Conservation (phyloP, 2,888 invertebrate genomes). For the Rotaria sp. region DNA sequence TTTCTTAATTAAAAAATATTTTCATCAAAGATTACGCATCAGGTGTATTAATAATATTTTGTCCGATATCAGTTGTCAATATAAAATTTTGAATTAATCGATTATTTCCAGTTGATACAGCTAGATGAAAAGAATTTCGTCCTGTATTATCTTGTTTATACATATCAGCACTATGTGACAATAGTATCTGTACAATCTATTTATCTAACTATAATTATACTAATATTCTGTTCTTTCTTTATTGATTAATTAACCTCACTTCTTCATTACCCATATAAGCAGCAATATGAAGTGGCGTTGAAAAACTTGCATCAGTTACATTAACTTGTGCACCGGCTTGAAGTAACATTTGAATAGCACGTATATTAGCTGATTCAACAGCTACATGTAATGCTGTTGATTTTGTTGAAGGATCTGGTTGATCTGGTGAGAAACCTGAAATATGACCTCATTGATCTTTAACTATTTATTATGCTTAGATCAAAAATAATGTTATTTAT, state of each 20-base stretch:
- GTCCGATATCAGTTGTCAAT: background rate
- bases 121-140: conserved; percentile 24
- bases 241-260: background rate
- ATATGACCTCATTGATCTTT: background rate
- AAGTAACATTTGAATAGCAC: background rate
- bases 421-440: conserved; percentile 16
- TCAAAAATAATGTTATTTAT: background rate
- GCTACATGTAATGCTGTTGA: background rate
- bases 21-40: background rate
- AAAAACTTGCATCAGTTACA: background rate
- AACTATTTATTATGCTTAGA: conserved; percentile 1
- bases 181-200: background rate
- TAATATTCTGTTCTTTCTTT: background rate
- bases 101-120: conserved; percentile 4
- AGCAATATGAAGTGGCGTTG: conserved; percentile 14
- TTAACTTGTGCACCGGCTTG: background rate
- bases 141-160: conserved; percentile 11
- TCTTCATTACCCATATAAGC: conserved; percentile 1
- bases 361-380: conserved; percentile 22
- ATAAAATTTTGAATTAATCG: conserved; percentile 3
- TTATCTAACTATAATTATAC: background rate
- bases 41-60: background rate
- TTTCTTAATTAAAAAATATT: too few species aligned
- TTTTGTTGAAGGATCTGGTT: conserved; percentile 9
- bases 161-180: conserved; percentile 2